phyloP scores from a whole-genome alignment of 2,797 vertebrate genomes.

The Pipistrellus pipistrellus region DNA sequence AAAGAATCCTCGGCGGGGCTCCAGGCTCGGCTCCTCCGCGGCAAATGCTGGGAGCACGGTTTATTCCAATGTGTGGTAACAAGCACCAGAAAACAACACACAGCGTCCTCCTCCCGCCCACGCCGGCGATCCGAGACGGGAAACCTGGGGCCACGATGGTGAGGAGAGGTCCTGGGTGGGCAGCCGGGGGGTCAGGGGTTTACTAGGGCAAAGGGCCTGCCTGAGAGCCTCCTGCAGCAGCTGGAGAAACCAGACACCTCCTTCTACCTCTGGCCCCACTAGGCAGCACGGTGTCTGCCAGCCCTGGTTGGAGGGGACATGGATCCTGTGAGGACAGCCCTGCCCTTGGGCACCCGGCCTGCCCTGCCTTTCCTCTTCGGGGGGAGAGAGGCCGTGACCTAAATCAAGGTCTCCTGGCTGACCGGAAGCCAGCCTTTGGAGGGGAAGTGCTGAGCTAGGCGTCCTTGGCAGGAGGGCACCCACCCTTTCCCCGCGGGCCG shows the following conservation, averaged over 20 bases:
- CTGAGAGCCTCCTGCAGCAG: slow-evolving; percentile 36
- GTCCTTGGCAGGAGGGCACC: neutral
- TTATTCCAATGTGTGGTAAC: slow-evolving; percentile 82
- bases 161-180: slow-evolving; percentile 28
- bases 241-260: slow-evolving; percentile 72
- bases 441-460: slow-evolving; percentile 15
- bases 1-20: slow-evolving; percentile 55
- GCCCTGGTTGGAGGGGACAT: slow-evolving; percentile 25
- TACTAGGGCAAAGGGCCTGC: slow-evolving; percentile 62
- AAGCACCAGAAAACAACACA: slow-evolving; percentile 82
- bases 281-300: slow-evolving; percentile 53
- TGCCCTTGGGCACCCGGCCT: neutral
- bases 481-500: neutral
- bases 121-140: slow-evolving; percentile 50
- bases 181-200: slow-evolving; percentile 22
- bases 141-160: slow-evolving; percentile 20
- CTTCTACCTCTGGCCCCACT: slow-evolving; percentile 4
- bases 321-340: slow-evolving; percentile 63
- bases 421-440: slow-evolving; percentile 33
- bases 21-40: slow-evolving; percentile 50
- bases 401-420: slow-evolving; percentile 46
- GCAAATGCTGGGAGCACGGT: slow-evolving; percentile 80
- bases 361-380: slow-evolving; percentile 54
- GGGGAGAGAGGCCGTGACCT: slow-evolving; percentile 23
- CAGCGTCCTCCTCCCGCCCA: slow-evolving; percentile 65